Evolutionary conservation across 2,888 invertebrate genomes (phyloP), one percentile per base, ranked within the genome.

Genomic region (Parascotia fuliginaria): DNA sequence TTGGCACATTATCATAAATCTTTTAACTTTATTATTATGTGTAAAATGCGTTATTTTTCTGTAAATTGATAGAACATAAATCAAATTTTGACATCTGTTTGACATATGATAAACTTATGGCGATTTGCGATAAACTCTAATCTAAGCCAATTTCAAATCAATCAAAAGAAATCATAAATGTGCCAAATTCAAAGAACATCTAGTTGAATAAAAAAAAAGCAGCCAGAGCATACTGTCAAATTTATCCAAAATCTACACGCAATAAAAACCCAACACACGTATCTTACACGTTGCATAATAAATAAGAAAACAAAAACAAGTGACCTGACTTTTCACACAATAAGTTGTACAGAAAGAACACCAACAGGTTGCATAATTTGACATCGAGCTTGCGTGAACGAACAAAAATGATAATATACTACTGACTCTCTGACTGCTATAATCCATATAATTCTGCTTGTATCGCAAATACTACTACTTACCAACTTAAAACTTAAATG

Each of bases 391-490:
- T 73, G 67, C 70, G 54, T 65, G 71, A 65, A 73, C 60, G 48
- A 56, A 54, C 66, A 60, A 65, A n/a, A 64, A 70, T 66, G 48
- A 72, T 68, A 70, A 76, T 74, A 65, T 73, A 62, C 64, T 52
- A 51, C 40, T 16, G 41, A 31, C 9, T 9, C 24, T 34, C 41
- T 31, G 47, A 40, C 57, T 60, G 43, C 62, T 62, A 65, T 71
- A 70, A 73, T 67, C 72, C 65, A 65, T 70, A 62, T 70, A 64
- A 71, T 77, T 71, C 70, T 62, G 69, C 62, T 65, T 63, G 44
- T 58, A 62, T 62, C 55, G 60, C 66, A 76, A 75, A 76, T 72
- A 73, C 55, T 43, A 55, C 65, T 19, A 24, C 55, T 60, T 52
- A 53, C 33, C 49, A 53, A 56, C 62, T 67, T 66, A 55, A 60